Evolutionary conservation across 53 echinoderm and acorn worm species (phyloP).

Genomic region (Temnopleurus reevesii): DNA sequence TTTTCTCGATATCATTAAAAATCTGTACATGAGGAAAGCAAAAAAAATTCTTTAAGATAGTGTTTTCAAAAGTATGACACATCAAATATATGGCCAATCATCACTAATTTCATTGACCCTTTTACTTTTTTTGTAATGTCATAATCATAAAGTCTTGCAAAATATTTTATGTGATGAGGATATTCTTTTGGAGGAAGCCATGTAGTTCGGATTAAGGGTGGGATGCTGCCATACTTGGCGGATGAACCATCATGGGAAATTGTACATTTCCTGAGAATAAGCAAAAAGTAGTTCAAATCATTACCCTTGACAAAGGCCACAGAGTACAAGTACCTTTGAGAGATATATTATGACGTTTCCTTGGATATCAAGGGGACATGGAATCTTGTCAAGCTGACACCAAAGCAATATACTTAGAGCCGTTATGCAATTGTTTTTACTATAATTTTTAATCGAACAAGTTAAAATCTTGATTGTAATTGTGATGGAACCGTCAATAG

Average conservation of each 20-base stretch:
- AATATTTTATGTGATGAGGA: not conserved
- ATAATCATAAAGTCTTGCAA: not conserved
- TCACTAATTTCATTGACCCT: not conserved
- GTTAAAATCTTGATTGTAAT: too few species aligned
- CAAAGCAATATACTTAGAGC: too few species aligned
- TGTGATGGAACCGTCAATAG: too few species aligned
- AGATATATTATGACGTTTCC: not conserved
- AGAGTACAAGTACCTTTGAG: not conserved
- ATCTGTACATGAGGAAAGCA: too few species aligned
- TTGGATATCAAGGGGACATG: not conserved
- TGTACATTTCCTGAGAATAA: conserved; percentile 40
- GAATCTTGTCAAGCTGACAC: not conserved
- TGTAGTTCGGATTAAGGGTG: not conserved
- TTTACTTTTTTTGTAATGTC: not conserved
- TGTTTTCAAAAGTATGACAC: not conserved
- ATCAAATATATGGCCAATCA: not conserved
- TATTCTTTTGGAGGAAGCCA: conserved; percentile 11
- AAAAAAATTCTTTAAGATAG: too few species aligned
- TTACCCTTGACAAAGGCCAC: conserved; percentile 1
- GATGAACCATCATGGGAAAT: conserved; percentile 18
- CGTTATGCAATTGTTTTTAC: too few species aligned
- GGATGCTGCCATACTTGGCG: conserved; percentile 13
- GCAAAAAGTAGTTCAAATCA: conserved; percentile 21
- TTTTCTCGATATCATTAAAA: too few species aligned
- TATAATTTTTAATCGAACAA: too few species aligned